A percentile compares a stretch with the other conserved stretches of the same genome.
Conservation (phyloP, 2,888 invertebrate genomes). For the Epinotia ramella region DNA sequence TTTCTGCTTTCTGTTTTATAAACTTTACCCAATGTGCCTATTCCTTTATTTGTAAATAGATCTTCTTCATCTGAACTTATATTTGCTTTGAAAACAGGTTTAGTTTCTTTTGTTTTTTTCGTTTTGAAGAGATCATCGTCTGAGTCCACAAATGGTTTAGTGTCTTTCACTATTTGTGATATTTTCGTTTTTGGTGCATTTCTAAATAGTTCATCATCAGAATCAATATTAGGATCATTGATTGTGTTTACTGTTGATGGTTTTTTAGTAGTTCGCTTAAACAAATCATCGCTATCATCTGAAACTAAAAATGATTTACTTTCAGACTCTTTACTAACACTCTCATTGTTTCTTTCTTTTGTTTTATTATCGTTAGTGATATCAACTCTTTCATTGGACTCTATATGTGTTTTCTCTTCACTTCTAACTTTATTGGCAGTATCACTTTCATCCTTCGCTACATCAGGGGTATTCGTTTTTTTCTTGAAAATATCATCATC, state of each 20-base stretch:
- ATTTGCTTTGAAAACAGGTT: neutral
- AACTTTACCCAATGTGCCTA: conserved; percentile 35
- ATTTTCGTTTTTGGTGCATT: neutral
- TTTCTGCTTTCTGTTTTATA: conserved; percentile 9
- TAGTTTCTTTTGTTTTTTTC: conserved; percentile 11
- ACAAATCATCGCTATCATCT: conserved; percentile 32
- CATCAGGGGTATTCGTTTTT: neutral
- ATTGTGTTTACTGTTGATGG: neutral
- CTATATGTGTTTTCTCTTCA: neutral
- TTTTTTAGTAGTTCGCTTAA: conserved; percentile 34
- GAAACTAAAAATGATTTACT: conserved; percentile 17
- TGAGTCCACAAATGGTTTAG: conserved; percentile 22
- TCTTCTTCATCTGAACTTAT: conserved; percentile 26
- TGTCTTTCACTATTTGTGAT: conserved; percentile 30
- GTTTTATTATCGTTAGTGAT: conserved; percentile 3
- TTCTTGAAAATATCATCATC: conserved; percentile 20
- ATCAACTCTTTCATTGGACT: conserved; percentile 13
- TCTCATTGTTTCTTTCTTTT: conserved; percentile 26
- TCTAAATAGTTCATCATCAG: conserved; percentile 19
- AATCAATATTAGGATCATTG: neutral
- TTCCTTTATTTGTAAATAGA: conserved; percentile 23
- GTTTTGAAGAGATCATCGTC: conserved; percentile 33
- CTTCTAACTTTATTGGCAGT: neutral
- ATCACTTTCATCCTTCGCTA: conserved; percentile 2
- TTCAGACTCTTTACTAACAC: conserved; percentile 1